phyloP scores from a whole-genome alignment of 2,797 vertebrate genomes.

The Crotalus adamanteus region DNA sequence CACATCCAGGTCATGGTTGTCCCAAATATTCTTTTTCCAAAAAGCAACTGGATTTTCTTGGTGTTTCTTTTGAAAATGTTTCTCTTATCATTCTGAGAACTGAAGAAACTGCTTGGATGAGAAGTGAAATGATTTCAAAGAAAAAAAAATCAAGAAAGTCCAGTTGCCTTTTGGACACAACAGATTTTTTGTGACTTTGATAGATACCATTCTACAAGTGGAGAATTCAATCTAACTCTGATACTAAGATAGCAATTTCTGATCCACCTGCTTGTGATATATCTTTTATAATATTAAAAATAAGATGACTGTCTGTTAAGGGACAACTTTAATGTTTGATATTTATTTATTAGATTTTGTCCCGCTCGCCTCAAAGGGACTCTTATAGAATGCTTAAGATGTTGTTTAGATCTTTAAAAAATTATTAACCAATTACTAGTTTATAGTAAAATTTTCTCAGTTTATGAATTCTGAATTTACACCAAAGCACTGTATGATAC shows the following conservation, averaged over 20 bases:
- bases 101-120: neutral
- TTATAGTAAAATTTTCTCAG: neutral
- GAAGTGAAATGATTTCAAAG: neutral
- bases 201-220: neutral
- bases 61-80: no score
- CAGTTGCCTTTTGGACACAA: neutral
- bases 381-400: constrained; percentile 8
- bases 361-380: neutral
- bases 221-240: neutral
- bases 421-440: constrained; percentile 30
- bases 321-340: neutral
- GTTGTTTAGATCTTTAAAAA: constrained; percentile 38
- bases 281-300: neutral
- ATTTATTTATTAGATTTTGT: neutral
- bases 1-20: no score
- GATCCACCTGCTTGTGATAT: neutral
- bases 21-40: no score
- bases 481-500: neutral
- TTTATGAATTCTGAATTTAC: neutral
- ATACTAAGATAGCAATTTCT: neutral
- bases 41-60: no score
- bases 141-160: no score
- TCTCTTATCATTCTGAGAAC: neutral
- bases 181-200: neutral
- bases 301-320: constrained; percentile 5